A percentile compares a stretch with the other conserved stretches of the same genome.
These are phyloP conservation scores for Pogonocherus hispidulus DNA, from an alignment of 2,888 invertebrate genomes.

Conservation along the genomic window DNA sequence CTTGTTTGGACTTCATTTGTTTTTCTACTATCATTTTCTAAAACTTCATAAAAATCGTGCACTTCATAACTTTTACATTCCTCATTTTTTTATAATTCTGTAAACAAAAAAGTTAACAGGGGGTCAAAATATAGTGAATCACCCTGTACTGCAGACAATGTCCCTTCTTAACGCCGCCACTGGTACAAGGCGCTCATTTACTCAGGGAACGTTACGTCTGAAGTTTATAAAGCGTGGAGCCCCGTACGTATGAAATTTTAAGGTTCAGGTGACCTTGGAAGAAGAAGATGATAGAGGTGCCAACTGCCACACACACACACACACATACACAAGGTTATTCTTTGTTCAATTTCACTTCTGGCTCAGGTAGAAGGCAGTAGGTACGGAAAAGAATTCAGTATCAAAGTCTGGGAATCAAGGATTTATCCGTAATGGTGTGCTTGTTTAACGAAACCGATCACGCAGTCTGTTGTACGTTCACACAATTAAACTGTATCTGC, in stretches of 20 bases:
- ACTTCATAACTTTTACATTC: too few relatives aligned
- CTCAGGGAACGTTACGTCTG: neutral
- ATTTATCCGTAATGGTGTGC: constrained; percentile 3
- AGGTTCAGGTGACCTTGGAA: constrained; percentile 19
- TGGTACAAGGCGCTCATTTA: neutral
- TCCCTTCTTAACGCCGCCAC: neutral
- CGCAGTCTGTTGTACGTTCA: neutral
- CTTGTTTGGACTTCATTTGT: too few relatives aligned
- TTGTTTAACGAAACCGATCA: constrained; percentile 9
- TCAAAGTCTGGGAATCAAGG: constrained; percentile 29
- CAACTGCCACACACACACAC: constrained; percentile 1
- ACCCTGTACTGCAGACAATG: neutral
- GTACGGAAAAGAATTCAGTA: constrained; percentile 20
- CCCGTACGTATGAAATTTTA: constrained; percentile 16
- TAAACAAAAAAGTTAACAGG: too few relatives aligned
- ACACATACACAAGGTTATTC: constrained; percentile 17
- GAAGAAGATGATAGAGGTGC: constrained; percentile 21
- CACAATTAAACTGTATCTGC: too few relatives aligned
- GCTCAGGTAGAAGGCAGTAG: constrained; percentile 22
- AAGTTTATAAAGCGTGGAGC: constrained; percentile 3
- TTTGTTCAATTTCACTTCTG: constrained; percentile 29
- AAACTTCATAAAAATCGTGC: too few relatives aligned
- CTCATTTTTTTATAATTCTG: too few relatives aligned
- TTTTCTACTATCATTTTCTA: too few relatives aligned
- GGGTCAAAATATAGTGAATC: too few relatives aligned